Conservation (phyloP, 2,797 vertebrate genomes). For the Amphiprion clarkii region DNA sequence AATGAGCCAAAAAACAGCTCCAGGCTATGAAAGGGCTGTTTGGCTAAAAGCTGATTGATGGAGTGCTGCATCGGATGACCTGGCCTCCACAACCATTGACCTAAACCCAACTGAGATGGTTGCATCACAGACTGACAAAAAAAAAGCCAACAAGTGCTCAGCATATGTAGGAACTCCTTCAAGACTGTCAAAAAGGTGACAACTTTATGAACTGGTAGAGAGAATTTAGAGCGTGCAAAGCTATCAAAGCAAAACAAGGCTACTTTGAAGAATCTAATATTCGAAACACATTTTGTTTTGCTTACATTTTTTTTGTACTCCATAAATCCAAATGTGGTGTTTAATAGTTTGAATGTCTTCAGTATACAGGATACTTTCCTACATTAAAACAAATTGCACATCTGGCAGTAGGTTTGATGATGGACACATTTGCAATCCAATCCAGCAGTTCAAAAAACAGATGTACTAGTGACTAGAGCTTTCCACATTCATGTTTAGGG, state of each 20-base stretch:
- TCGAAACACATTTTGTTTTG: neutral
- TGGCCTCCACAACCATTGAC: neutral
- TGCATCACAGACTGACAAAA: neutral
- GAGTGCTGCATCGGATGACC: neutral
- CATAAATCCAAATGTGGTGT: neutral
- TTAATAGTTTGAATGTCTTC: neutral
- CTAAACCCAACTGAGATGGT: neutral
- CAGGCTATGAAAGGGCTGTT: neutral
- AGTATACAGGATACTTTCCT: neutral
- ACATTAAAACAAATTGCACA: neutral
- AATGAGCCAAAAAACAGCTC: neutral
- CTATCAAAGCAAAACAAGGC: neutral
- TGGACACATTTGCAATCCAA: neutral
- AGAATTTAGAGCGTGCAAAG: neutral
- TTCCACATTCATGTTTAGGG: neutral
- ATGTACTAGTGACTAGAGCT: neutral
- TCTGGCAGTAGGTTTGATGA: neutral
- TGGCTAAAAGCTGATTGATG: neutral
- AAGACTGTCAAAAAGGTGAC: neutral
- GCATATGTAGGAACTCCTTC: neutral
- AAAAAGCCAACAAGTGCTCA: neutral
- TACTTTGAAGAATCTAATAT: neutral
- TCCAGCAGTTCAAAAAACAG: neutral
- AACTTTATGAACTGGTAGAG: neutral
- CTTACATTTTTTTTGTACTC: neutral